A percentile compares a stretch with the other conserved stretches of the same genome.
These are phyloP conservation scores for Patiria pectinifera DNA, from an alignment of 53 echinoderm and acorn worm genomes.

Conservation along the genomic window DNA sequence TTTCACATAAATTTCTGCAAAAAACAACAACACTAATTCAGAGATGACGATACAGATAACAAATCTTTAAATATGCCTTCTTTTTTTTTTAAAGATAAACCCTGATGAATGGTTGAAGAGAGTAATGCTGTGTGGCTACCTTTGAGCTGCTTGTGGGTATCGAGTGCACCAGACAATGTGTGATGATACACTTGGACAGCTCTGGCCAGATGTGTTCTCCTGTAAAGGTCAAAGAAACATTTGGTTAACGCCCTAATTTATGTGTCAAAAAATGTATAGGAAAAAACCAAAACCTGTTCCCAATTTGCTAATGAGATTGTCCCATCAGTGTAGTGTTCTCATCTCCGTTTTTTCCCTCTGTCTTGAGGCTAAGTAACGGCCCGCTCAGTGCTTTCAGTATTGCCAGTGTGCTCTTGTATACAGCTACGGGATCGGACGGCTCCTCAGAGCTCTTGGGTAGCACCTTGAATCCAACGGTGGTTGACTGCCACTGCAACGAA, in stretches of 20 bases:
- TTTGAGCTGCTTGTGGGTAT: slow-evolving; percentile 82
- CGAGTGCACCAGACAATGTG: slow-evolving; percentile 87
- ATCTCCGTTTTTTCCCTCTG: slow-evolving; percentile 11
- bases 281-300: too few relatives aligned
- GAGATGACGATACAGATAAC: too few relatives aligned
- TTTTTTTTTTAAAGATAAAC: too few relatives aligned
- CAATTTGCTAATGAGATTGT: background rate
- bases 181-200: slow-evolving; percentile 78
- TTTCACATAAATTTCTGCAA: too few relatives aligned
- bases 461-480: slow-evolving; percentile 21
- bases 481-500: slow-evolving; percentile 26
- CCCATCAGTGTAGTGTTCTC: slow-evolving; percentile 38
- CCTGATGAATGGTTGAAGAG: too few relatives aligned
- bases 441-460: background rate
- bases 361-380: slow-evolving; percentile 43
- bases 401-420: slow-evolving; percentile 53
- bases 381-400: slow-evolving; percentile 36
- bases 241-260: background rate
- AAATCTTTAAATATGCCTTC: too few relatives aligned
- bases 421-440: slow-evolving; percentile 24
- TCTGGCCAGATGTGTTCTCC: slow-evolving; percentile 84
- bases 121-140: slow-evolving; percentile 40
- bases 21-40: too few relatives aligned
- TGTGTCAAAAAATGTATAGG: background rate
- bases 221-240: slow-evolving; percentile 46